Evolutionary conservation across 2,113 vertebrate genomes (phyloP), one percentile per base, ranked within the genome.

Genomic region (Mormyrus iriodes): DNA sequence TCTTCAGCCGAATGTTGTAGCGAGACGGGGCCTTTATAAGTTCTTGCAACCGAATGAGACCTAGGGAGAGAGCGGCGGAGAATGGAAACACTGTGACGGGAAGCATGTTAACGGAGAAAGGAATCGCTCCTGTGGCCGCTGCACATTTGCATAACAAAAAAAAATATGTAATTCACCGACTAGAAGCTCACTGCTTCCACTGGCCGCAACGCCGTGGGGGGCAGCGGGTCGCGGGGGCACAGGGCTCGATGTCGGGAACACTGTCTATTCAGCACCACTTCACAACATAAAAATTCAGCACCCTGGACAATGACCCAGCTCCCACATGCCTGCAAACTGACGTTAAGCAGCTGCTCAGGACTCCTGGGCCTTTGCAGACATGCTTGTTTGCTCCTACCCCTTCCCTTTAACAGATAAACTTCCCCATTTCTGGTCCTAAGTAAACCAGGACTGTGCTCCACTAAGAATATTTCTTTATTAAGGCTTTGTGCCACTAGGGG

Each of bases 21-120:
- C 98, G 95, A 55, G 98, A 99, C 46, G 98, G 98, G 65, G 98
- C 98, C 93, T 99, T 99, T 94, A 99, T 99, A 91, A 99, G 98
- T 93, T 99, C 98, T 93, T 99, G 98, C 94, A 99, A 95, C 88
- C 98, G 97, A 96, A 99, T 99, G 91, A 99, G 97, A 92, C 98
- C 98, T 99, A 94, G 90, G n/a, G 52, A 79, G 65, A 91, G 87
- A 17, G n/a, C 13, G 7, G 24, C 5, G 39, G 10, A 2, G 53
- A 27, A 65, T 13, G 15, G n/a, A 13, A n/a, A 51, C 84, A 85
- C 9, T 3, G 3, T 51, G 44, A 49, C 4, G 5, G 19, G 21
- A 13, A 61, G 52, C 39, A 65, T 53, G 10, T 10, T 58, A 4
- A 87, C 24, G 12, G 48, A 27, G 24, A 86, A 84, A 84, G 35